A percentile compares a stretch with the other conserved stretches of the same genome.
Conservation (phyloP, 2,113 vertebrate genomes). For the Pelusios castaneus region DNA sequence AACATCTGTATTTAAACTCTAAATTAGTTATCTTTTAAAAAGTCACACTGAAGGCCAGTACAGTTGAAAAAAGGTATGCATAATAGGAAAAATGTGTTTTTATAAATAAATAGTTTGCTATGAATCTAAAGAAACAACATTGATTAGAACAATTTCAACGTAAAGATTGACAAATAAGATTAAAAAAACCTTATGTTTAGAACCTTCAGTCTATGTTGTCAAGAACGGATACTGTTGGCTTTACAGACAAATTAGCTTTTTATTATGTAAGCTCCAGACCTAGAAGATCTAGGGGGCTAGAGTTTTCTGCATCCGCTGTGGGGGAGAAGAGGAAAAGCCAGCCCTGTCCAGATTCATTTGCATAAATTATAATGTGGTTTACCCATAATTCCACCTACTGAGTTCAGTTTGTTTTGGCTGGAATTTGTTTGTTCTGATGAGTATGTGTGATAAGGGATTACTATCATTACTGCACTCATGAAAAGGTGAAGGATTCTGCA, state of each 20-base stretch:
- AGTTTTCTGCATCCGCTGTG: background rate
- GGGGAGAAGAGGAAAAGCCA: background rate
- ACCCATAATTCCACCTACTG: background rate
- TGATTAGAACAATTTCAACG: background rate
- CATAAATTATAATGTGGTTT: background rate
- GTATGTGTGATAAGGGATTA: background rate
- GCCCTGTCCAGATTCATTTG: background rate
- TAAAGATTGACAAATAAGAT: background rate
- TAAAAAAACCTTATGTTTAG: background rate
- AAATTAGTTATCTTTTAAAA: background rate
- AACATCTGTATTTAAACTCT: background rate
- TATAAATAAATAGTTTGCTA: background rate
- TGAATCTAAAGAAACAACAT: background rate
- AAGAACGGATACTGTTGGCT: background rate
- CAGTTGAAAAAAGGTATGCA: background rate
- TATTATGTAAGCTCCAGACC: background rate
- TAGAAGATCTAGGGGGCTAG: background rate
- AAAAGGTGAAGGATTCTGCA: background rate
- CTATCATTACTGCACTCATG: background rate
- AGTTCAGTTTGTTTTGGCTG: background rate
- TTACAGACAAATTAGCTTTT: background rate
- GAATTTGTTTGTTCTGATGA: background rate
- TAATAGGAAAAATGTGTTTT: background rate
- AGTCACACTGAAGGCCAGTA: background rate
- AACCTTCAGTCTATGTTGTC: background rate